Base-by-base conservation (phyloP, 2,888 invertebrate genomes). In the Chrysolina haemoptera region DNA sequence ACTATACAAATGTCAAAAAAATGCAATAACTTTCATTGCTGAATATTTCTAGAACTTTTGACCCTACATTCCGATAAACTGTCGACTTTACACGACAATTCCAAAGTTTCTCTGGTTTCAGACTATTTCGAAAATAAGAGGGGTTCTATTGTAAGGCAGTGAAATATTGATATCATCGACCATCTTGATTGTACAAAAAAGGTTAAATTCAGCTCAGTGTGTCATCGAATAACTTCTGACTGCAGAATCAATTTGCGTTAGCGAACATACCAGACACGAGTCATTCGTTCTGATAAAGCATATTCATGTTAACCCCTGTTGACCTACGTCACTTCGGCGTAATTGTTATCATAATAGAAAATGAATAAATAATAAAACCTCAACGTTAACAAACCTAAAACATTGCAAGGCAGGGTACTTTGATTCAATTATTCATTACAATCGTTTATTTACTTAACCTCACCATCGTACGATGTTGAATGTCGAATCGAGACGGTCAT, bases 351-450 rank as follows among this genome's bases (percentile, higher is more conserved):
- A 53, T 12, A 53, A 53, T 18, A 53, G 20, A 53, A 53, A 53
- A 53, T 11, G 2, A 9, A 53, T 18, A 18, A 20, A 53, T 20
- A 20, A 53, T 53, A 53, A 53, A 53, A 53, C 12, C 20, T 18
- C 53, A 53, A 53, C 18, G 53, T 53, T 53, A 53, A 53, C 53
- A 53, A 53, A 53, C 12, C 53, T 4, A 22, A 53, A 22, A 53
- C 20, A 53, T 53, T 14, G 14, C 53, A 20, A 18, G 8, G 18
- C 8, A 53, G 11, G 11, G 20, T 53, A 18, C 20, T 53, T 53
- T 10, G 20, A 11, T 53, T 53, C 11, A 5, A 53, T 53, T 53
- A 53, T 53, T 53, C 11, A 53, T 20, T 16, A 20, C 11, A 53
- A 53, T 4, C 18, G 53, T 53, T 20, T 53, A 18, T 53, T 53